Evolutionary conservation across 1,140 invertebrate species (phyloP).

Genomic region (Tetraneura akinire): DNA sequence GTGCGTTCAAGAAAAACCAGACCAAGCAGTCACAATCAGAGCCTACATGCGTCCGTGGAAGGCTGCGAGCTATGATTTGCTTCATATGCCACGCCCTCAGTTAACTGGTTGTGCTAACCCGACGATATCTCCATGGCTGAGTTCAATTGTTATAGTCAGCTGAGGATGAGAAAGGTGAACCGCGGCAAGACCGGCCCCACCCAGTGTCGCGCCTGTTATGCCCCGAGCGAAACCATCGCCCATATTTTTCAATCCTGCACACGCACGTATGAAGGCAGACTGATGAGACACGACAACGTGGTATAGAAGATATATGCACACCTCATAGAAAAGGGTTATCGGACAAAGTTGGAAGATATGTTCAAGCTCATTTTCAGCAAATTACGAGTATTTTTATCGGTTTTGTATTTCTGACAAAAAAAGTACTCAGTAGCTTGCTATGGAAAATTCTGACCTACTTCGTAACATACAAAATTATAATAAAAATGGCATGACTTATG

Average conservation of each 20-base stretch:
- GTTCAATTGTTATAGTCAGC: not conserved
- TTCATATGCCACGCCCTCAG: not conserved
- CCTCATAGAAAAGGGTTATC: not conserved
- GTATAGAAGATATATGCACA: not conserved
- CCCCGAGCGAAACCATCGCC: not conserved
- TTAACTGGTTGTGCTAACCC: not conserved
- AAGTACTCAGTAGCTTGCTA: not conserved
- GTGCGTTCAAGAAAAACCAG: not conserved
- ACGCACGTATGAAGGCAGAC: not conserved
- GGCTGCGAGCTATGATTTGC: not conserved
- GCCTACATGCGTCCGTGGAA: not conserved
- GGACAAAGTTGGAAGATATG: not conserved
- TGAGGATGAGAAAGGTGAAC: not conserved
- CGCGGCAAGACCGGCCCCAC: not conserved
- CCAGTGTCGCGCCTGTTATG: not conserved
- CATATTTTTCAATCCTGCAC: not conserved
- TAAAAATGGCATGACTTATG: no score
- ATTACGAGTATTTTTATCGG: not conserved
- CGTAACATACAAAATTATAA: not conserved
- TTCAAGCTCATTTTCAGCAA: not conserved
- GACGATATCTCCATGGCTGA: not conserved
- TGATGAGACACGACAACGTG: not conserved
- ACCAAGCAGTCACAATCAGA: not conserved
- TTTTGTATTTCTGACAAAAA: conserved; percentile 20
- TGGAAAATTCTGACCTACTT: not conserved